Percentiles rank a stretch among this genome's conserved stretches.
phyloP scores from a whole-genome alignment of 2,888 invertebrate species.

The Spilarctia lutea region DNA sequence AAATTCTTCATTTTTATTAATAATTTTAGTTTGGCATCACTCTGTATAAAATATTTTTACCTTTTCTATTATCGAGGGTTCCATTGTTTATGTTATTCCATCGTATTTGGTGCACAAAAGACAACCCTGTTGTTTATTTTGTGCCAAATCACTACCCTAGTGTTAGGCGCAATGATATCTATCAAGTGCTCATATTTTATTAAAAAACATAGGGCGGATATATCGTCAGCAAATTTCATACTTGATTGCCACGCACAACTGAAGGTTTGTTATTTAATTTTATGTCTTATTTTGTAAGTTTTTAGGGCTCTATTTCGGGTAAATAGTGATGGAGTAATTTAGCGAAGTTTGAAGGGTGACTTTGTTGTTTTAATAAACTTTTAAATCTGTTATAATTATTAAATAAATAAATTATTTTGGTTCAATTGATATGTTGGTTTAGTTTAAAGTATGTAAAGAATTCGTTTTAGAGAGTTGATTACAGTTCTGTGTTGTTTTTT shows the following conservation, averaged over 20 bases:
- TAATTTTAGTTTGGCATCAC: conserved; percentile 40
- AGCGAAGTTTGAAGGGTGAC: conserved; percentile 19
- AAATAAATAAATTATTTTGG: conserved; percentile 50
- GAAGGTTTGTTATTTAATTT: conserved; percentile 11
- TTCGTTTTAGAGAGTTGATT: conserved; percentile 16
- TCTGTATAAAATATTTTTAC: conserved; percentile 73
- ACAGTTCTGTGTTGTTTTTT: not conserved
- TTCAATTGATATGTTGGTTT: conserved; percentile 50
- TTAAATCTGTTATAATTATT: conserved; percentile 56
- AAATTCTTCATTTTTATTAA: not conserved
- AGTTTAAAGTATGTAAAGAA: conserved; percentile 32
- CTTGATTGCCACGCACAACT: conserved; percentile 26
- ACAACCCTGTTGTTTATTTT: conserved; percentile 80
- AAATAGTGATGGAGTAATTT: conserved; percentile 17
- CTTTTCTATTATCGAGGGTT: conserved; percentile 64
- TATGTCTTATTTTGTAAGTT: conserved; percentile 5
- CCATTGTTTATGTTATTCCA: conserved; percentile 83
- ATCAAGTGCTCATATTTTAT: conserved; percentile 78
- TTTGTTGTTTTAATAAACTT: conserved; percentile 66
- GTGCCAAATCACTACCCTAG: conserved; percentile 82
- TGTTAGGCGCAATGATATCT: conserved; percentile 75
- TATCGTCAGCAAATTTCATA: conserved; percentile 46
- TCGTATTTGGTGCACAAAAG: conserved; percentile 79
- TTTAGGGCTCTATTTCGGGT: not conserved
- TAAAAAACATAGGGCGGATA: conserved; percentile 77